Evolutionary conservation across 1,140 invertebrate species (phyloP).

Genomic region (Penaeus japonicus): DNA sequence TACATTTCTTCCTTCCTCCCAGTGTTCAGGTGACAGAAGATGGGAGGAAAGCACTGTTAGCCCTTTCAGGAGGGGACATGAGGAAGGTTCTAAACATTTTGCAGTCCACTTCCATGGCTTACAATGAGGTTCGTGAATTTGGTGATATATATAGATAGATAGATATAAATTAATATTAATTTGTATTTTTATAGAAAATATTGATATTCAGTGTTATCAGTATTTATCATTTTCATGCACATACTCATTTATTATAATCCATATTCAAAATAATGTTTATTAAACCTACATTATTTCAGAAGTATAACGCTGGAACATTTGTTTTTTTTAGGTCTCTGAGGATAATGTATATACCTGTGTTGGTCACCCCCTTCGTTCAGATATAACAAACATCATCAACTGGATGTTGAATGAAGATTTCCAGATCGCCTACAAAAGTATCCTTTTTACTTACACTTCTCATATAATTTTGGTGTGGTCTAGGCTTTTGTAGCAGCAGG

Average conservation of each 20-base stretch:
- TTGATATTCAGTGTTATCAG: neutral
- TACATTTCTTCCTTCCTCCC: conserved; percentile 46
- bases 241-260: neutral
- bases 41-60: conserved; percentile 89
- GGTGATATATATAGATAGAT: too few relatives aligned
- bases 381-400: conserved; percentile 89
- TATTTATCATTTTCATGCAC: neutral
- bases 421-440: conserved; percentile 82
- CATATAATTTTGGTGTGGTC: neutral
- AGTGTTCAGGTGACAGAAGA: conserved; percentile 87
- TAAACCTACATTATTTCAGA: too few relatives aligned
- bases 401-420: conserved; percentile 90
- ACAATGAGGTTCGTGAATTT: conserved; percentile 56
- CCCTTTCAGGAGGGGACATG: conserved; percentile 97
- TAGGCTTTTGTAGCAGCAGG: too few relatives aligned
- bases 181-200: too few relatives aligned
- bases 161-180: too few relatives aligned
- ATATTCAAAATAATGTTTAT: neutral
- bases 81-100: conserved; percentile 95
- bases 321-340: conserved; percentile 70
- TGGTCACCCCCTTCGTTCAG: conserved; percentile 89
- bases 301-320: neutral
- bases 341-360: conserved; percentile 96
- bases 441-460: conserved; percentile 62
- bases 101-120: conserved; percentile 90